Conservation (phyloP, 2,797 vertebrate genomes). For the Todus mexicanus region DNA sequence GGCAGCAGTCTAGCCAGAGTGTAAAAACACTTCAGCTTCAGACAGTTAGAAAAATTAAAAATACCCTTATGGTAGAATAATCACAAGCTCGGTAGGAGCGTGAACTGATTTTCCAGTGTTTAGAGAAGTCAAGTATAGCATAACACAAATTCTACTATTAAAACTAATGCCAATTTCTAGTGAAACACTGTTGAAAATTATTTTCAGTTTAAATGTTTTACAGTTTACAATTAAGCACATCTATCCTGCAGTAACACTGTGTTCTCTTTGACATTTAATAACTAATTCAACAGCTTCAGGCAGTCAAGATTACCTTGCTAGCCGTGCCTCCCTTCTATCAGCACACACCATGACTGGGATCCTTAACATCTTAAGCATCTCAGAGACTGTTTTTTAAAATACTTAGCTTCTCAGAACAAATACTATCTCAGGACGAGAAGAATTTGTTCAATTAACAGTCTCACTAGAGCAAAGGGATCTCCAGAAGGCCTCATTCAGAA, state of each 20-base stretch:
- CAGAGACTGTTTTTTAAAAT: not conserved
- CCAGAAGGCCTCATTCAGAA: not conserved
- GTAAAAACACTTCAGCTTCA: not conserved
- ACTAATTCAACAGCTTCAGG: not conserved
- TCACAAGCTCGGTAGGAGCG: not conserved
- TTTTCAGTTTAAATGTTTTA: not conserved
- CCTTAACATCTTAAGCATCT: not conserved
- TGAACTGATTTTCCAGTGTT: not conserved
- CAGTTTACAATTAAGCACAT: not conserved
- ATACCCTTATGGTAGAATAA: not conserved
- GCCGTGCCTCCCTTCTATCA: not conserved
- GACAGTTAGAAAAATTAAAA: slow-evolving; percentile 3
- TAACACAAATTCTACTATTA: not conserved
- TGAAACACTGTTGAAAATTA: not conserved
- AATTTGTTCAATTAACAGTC: not conserved
- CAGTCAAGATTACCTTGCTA: not conserved
- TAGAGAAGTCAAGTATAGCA: not conserved
- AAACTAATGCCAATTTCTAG: not conserved
- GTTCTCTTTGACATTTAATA: not conserved
- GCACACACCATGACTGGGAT: not conserved
- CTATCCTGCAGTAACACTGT: not conserved
- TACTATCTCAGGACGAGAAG: not conserved
- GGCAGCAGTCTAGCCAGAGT: not conserved
- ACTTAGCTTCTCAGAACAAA: not conserved
- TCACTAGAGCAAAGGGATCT: not conserved